These are phyloP conservation scores for Neodiprion fabricii DNA, from an alignment of 1,140 invertebrate species.

Conservation along the genomic window DNA sequence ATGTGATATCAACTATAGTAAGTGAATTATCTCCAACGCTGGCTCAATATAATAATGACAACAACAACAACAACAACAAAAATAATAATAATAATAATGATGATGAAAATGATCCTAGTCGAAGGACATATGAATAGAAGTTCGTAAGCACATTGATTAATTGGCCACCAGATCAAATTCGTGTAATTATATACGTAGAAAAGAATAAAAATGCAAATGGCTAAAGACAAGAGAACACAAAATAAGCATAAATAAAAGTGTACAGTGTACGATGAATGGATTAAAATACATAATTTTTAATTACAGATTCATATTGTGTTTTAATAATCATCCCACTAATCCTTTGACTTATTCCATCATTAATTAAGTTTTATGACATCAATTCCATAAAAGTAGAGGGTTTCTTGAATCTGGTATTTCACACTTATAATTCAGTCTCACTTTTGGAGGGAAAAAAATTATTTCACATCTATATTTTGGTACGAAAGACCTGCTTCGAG, in stretches of 20 bases:
- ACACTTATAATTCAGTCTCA: too few relatives aligned
- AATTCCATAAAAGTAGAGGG: background rate
- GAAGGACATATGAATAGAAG: background rate
- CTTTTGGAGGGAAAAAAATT: too few relatives aligned
- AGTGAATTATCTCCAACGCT: too few relatives aligned
- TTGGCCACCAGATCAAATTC: background rate
- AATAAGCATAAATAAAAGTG: constrained; percentile 11
- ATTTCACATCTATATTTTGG: too few relatives aligned
- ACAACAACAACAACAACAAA: background rate
- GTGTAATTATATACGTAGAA: background rate
- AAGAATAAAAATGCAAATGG: background rate
- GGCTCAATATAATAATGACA: too few relatives aligned
- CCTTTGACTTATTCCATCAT: constrained; percentile 15
- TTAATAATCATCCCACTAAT: constrained; percentile 35
- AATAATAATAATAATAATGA: background rate
- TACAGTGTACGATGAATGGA: constrained; percentile 22
- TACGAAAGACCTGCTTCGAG: too few relatives aligned
- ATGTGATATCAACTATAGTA: too few relatives aligned
- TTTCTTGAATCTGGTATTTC: too few relatives aligned
- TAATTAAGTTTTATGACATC: background rate
- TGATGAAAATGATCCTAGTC: background rate
- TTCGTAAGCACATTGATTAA: background rate
- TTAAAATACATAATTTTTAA: constrained; percentile 32
- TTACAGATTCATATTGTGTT: constrained; percentile 31
- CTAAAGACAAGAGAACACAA: background rate